Conservation (phyloP, 92 coral and sea anemone species). For the Palythoa heliodiscus region DNA sequence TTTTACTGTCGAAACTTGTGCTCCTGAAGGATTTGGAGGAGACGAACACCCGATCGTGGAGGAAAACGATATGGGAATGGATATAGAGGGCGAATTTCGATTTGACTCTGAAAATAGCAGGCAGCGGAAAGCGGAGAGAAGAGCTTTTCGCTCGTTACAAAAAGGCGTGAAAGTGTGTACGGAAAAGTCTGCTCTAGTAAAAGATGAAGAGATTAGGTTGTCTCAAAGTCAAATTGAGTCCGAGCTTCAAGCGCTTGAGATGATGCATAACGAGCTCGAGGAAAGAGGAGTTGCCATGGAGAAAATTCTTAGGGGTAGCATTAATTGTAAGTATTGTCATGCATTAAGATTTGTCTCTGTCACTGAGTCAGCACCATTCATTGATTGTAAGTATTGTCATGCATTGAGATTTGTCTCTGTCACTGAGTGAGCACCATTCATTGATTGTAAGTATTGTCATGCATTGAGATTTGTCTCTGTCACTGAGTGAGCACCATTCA, state of each 20-base stretch:
- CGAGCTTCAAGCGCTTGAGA: constrained; percentile 71
- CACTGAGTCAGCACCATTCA: too few relatives aligned
- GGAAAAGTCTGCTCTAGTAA: constrained; percentile 58
- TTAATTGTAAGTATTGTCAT: constrained; percentile 68
- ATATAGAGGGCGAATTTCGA: constrained; percentile 80
- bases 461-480: too few relatives aligned
- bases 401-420: too few relatives aligned
- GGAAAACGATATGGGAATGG: constrained; percentile 65
- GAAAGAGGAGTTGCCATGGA: constrained; percentile 84
- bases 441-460: constrained; percentile 57
- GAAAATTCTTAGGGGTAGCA: constrained; percentile 62
- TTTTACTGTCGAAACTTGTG: constrained; percentile 83
- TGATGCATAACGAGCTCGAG: constrained; percentile 64
- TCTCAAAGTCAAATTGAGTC: constrained; percentile 70
- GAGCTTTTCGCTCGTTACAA: constrained; percentile 63
- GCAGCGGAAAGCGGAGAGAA: constrained; percentile 75
- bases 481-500: too few relatives aligned
- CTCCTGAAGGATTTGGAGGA: constrained; percentile 43
- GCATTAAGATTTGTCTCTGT: too few relatives aligned
- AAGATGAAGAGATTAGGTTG: constrained; percentile 76
- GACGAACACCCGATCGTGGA: constrained; percentile 57
- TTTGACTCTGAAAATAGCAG: constrained; percentile 71
- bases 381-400: constrained; percentile 57
- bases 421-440: too few relatives aligned
- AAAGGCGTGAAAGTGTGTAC: constrained; percentile 50